phyloP scores from a whole-genome alignment of 2,888 invertebrate species.

The Spodoptera littoralis region DNA sequence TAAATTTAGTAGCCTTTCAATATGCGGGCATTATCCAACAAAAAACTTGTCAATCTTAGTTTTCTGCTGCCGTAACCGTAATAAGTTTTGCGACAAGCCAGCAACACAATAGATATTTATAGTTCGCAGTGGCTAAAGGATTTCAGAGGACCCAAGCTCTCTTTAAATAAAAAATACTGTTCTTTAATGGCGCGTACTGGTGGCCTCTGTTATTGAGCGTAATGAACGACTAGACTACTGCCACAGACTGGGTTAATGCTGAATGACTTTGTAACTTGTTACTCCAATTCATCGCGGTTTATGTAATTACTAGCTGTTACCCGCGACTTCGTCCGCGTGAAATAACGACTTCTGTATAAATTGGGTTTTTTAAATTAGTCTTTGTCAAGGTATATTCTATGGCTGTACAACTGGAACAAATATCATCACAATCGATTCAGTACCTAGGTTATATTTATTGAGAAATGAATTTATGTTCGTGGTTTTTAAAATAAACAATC shows the following conservation, averaged over 20 bases:
- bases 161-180: background rate
- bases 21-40: no score
- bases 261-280: slow-evolving; percentile 31
- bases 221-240: slow-evolving; percentile 4
- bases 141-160: background rate
- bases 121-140: background rate
- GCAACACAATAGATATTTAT: background rate
- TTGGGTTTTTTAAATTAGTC: no score
- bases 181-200: background rate
- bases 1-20: no score
- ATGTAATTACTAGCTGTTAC: slow-evolving; percentile 28
- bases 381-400: no score
- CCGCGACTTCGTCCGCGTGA: no score
- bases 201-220: background rate
- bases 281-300: slow-evolving; percentile 21
- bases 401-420: no score
- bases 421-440: no score
- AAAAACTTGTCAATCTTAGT: background rate
- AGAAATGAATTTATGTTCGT: no score
- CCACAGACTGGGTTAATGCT: slow-evolving; percentile 8
- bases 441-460: no score
- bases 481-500: no score
- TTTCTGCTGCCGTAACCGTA: background rate
- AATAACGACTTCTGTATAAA: no score
- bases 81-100: background rate